Evolutionary conservation across 2,113 vertebrate species (phyloP).

Genomic region (Emydura subglobosa): DNA sequence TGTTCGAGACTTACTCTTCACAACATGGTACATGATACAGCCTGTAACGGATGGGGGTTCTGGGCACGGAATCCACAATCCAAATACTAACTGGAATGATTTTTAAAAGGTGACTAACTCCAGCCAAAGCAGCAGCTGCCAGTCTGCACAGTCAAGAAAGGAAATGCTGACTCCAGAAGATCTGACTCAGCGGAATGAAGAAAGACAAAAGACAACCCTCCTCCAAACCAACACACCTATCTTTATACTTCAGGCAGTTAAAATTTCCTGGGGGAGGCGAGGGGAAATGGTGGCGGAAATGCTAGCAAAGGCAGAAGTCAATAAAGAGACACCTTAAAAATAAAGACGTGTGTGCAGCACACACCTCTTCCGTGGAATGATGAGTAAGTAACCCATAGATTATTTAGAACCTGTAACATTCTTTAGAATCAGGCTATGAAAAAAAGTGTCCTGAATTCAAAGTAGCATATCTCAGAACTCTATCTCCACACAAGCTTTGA

Average conservation of each 20-base stretch:
- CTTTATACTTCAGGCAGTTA: neutral
- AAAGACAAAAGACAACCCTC: neutral
- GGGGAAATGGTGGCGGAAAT: neutral
- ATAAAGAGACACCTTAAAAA: no score
- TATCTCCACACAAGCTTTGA: slow-evolving; percentile 43
- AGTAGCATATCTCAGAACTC: slow-evolving; percentile 37
- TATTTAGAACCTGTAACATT: fast-evolving
- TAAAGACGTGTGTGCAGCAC: neutral
- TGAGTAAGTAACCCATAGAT: neutral
- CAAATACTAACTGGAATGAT: neutral
- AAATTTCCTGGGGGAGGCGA: neutral
- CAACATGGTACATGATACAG: neutral
- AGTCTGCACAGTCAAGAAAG: neutral
- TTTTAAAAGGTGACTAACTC: neutral
- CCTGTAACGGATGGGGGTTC: neutral
- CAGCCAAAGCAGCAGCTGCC: neutral
- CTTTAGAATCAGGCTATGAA: neutral
- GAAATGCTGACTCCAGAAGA: neutral
- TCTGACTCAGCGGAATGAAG: neutral
- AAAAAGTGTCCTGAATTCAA: slow-evolving; percentile 46
- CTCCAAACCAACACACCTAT: neutral
- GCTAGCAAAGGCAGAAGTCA: neutral
- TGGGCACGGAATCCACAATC: fast-evolving
- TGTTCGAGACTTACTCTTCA: neutral
- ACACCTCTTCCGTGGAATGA: neutral